phyloP scores from a whole-genome alignment of 2,888 invertebrate species.

The Melipona beecheii region DNA sequence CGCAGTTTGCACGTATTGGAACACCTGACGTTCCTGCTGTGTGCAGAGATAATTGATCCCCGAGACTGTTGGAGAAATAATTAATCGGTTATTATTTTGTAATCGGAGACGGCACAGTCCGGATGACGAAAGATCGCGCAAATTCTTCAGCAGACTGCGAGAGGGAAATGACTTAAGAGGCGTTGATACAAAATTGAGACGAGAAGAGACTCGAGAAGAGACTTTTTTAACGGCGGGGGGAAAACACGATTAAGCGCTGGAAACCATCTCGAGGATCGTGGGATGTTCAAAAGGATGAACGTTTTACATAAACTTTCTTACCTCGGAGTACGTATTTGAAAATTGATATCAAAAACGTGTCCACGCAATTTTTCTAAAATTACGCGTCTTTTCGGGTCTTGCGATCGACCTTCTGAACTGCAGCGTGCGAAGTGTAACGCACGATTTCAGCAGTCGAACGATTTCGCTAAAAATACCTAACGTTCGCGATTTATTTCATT shows the following conservation, averaged over 20 bases:
- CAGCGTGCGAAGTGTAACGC: neutral
- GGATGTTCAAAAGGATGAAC: neutral
- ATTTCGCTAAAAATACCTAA: neutral
- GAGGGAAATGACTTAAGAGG: neutral
- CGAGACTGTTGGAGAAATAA: neutral
- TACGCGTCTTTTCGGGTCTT: too few relatives aligned
- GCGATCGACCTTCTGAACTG: neutral
- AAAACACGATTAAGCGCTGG: neutral
- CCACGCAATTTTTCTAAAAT: too few relatives aligned
- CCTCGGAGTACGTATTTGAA: too few relatives aligned
- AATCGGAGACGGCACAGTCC: neutral
- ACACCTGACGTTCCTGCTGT: neutral
- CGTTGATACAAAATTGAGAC: neutral
- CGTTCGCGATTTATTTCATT: neutral
- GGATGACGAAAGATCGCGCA: neutral
- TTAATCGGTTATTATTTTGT: neutral
- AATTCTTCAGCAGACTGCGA: neutral
- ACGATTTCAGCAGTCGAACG: neutral
- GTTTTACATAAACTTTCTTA: too few relatives aligned
- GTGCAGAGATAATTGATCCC: neutral
- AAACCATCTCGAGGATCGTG: neutral
- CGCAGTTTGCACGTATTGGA: neutral
- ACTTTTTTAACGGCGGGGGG: neutral
- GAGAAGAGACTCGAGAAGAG: neutral
- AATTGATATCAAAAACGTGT: too few relatives aligned